Evolutionary conservation across 2,888 invertebrate genomes (phyloP), one percentile per base, ranked within the genome.

Genomic region (Hetaerina titia): DNA sequence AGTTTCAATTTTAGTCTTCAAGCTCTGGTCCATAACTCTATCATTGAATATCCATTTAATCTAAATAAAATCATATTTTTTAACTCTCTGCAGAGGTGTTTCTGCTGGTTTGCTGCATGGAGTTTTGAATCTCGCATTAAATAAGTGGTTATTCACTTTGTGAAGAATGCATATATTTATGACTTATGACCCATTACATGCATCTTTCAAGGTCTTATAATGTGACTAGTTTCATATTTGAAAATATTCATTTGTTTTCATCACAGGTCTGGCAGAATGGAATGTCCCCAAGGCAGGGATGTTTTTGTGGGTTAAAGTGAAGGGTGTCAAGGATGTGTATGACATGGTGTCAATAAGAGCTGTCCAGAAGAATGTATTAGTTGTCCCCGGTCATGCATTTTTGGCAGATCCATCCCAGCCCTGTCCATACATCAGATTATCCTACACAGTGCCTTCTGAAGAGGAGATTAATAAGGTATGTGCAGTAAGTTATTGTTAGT

Each of bases 341-440:
- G 97, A 98, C 95, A 98, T 98, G 98, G 97, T 98, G 22, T 97
- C 98, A 97, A 97, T 97, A 94, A 97, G 98, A 94, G 98, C 98
- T 0, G 96, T 98, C 56, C 97, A 97, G 95, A 98, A 98, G 95
- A 97, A 98, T 17, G 97, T 98, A 2, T 97, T 98, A 96, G 96
- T 98, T 95, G 97, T 98, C 0, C 98, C 98, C 0, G 98, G 98
- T 0, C 98, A 98, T 95, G 98, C 98, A 0, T 98, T 98, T 96
- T 97, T 97, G 96, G 97, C 97, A 94, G 98, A 98, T 96, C 97
- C 97, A 0, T 96, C 96, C 81, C 97, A 97, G 95, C 97, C 98
- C 19, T 98, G 98, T 96, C 98, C 97, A 90, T 98, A 98, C 96
- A 96, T 98, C 94, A 97, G 98, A 94, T 97, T 98, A 74, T 98